Base-by-base conservation (phyloP, 2,797 vertebrate genomes). In the Siniperca undulata region DNA sequence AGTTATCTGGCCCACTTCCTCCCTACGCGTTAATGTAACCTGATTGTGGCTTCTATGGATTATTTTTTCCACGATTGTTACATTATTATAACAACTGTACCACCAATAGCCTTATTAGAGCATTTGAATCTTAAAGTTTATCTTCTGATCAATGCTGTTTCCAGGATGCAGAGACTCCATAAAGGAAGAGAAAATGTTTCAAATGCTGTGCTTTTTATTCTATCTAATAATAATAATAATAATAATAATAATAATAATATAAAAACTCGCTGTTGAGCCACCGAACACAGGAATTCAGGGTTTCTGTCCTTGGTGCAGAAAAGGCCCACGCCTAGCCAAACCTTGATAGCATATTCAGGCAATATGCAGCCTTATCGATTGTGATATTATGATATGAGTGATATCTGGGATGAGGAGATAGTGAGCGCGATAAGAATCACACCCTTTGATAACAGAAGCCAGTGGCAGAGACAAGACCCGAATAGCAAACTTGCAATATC, bases 331-430 rank as follows among this genome's bases (percentile, higher is more conserved):
- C 67, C 74, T 73, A 44, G 50, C 67, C 64, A 79, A 74, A 80
- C 19, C 64, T 72, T 72, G 76, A 90, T 82, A 86, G 52, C 75
- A 87, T 68, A 84, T 90, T 80, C 77, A 84, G 60, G 61, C 76
- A 66, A 83, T 81, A 84, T 79, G 68, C 81, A 73, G 30, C 80
- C 70, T 89, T 89, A 88, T 91, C 89, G 40, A 75, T 67, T 42
- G 82, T 81, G 88, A 91, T 90, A 76, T 83, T 88, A 70, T 86
- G 91, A 88, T 92, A 60, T 89, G 90, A 92, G 20, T 82, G 88
- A 91, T 91, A 92, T 90, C 77, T 84, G 73, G 44, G 76, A 84
- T 42, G 75, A 82, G 75, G 60, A 91, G 90, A 93, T 92, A 82
- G 64, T 80, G 80, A 7, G 59, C 46, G 36, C 24, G 90, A 91